A percentile compares a stretch with the other conserved stretches of the same genome.
These are phyloP conservation scores for Alethe castanea DNA, from an alignment of 2,113 vertebrate species.

Conservation along the genomic window DNA sequence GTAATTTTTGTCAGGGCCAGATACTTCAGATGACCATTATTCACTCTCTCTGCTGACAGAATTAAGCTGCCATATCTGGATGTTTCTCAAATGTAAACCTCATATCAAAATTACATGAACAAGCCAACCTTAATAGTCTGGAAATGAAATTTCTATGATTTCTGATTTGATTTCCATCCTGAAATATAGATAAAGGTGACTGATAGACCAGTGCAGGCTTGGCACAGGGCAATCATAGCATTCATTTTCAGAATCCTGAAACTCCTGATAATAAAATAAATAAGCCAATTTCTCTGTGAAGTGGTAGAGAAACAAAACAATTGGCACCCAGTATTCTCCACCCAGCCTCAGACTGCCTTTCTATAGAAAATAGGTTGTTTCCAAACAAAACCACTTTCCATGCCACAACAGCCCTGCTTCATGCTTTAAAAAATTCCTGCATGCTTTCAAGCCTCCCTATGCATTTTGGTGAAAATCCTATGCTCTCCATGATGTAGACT, in stretches of 20 bases:
- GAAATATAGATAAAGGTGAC: neutral
- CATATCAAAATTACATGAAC: neutral
- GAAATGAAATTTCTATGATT: neutral
- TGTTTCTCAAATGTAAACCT: neutral
- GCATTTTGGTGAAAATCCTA: neutral
- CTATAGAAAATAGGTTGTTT: neutral
- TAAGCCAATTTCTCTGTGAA: neutral
- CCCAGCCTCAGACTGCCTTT: neutral
- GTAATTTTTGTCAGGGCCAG: neutral
- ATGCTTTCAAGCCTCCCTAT: neutral
- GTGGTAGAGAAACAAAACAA: neutral
- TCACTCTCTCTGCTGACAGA: neutral
- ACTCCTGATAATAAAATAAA: neutral
- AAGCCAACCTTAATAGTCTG: neutral
- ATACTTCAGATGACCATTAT: neutral
- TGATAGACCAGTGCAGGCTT: neutral
- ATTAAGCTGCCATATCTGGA: neutral
- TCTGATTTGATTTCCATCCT: neutral
- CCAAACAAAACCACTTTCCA: neutral
- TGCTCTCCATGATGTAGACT: neutral
- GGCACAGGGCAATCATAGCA: neutral
- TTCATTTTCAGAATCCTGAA: neutral
- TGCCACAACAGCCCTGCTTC: neutral
- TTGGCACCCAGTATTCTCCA: rapidly evolving
- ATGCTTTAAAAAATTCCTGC: neutral